phyloP scores from a whole-genome alignment of 2,113 vertebrate genomes.

The Lathamus discolor region DNA sequence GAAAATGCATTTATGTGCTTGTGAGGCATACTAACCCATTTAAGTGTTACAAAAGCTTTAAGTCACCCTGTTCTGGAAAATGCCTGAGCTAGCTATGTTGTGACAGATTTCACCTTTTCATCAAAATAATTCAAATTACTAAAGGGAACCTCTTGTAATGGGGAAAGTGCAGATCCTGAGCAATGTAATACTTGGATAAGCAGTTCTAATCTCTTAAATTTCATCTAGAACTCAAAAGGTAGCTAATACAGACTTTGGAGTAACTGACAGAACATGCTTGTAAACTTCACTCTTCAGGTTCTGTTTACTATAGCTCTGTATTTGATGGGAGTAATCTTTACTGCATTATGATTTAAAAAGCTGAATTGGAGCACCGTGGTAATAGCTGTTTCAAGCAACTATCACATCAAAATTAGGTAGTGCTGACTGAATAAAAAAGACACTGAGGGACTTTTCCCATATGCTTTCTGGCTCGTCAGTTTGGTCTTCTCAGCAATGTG shows the following conservation, averaged over 20 bases:
- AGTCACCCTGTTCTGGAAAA: accelerated
- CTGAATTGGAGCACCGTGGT: not conserved
- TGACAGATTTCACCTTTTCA: not conserved
- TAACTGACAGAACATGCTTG: not conserved
- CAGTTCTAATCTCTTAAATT: not conserved
- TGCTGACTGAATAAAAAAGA: not conserved
- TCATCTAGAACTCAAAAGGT: not conserved
- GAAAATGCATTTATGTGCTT: not conserved
- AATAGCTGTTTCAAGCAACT: not conserved
- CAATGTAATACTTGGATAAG: not conserved
- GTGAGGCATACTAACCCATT: not conserved
- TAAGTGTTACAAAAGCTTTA: not conserved
- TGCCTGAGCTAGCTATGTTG: not conserved
- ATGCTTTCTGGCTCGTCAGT: conserved; percentile 11
- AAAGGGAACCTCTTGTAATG: not conserved
- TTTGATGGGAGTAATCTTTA: not conserved
- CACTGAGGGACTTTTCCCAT: not conserved
- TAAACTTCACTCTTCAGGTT: not conserved
- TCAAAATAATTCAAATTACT: not conserved
- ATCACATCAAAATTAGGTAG: not conserved
- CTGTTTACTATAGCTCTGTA: not conserved
- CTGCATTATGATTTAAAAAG: not conserved
- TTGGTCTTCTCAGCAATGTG: conserved; percentile 9
- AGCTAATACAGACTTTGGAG: not conserved
- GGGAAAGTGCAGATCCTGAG: not conserved